These are phyloP conservation scores for Pteropus alecto DNA, from an alignment of 2,113 vertebrate genomes.

Conservation along the genomic window DNA sequence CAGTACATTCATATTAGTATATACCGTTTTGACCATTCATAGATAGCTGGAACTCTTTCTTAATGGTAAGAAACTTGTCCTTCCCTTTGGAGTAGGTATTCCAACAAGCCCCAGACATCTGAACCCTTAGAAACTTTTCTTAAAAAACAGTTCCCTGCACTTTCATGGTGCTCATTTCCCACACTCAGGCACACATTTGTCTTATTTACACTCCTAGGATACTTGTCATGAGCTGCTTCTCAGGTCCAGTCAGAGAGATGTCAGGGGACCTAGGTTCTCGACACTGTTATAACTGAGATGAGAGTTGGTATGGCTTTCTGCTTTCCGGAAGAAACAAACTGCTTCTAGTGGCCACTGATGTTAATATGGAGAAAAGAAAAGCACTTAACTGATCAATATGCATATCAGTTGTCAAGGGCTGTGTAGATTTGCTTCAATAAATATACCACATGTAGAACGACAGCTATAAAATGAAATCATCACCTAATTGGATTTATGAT, in stretches of 20 bases:
- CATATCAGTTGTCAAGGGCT: neutral
- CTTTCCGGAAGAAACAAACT: neutral
- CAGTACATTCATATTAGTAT: neutral
- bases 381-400: neutral
- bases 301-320: neutral
- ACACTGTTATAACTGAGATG: neutral
- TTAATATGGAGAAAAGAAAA: neutral
- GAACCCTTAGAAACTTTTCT: neutral
- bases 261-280: neutral
- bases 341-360: neutral
- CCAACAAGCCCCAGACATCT: neutral
- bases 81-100: neutral
- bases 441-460: constrained; percentile 12
- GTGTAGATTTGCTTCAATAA: constrained; percentile 38
- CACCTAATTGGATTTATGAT: constrained; percentile 1
- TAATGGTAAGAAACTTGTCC: neutral
- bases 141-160: neutral
- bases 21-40: neutral
- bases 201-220: neutral
- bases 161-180: neutral
- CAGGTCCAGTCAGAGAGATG: neutral
- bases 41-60: neutral
- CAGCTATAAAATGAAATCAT: constrained; percentile 28
- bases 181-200: neutral
- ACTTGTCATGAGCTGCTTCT: neutral